Conservation (phyloP, 2,888 invertebrate species). For the Mimumesa dahlbomi region DNA sequence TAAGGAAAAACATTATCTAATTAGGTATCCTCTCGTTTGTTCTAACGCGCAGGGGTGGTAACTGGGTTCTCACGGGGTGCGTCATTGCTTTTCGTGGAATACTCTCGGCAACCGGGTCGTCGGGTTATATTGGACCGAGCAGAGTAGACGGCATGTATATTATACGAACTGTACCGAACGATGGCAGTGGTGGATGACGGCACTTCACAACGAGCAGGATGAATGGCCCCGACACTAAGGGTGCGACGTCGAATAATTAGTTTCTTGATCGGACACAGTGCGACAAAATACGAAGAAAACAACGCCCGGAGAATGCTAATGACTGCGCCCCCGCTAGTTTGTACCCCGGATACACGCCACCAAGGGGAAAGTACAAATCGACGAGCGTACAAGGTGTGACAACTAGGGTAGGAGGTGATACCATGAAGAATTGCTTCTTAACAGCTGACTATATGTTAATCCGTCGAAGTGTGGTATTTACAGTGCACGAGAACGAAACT, state of each 20-base stretch:
- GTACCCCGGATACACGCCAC: constrained; percentile 34
- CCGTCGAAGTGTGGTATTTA: not conserved
- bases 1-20: constrained; percentile 16
- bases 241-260: constrained; percentile 74
- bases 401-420: constrained; percentile 14
- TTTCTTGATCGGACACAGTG: constrained; percentile 73
- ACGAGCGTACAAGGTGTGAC: constrained; percentile 38
- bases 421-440: constrained; percentile 44
- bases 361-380: constrained; percentile 42
- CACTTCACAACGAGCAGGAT: constrained; percentile 46
- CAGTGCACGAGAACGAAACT: too few species aligned
- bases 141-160: constrained; percentile 4
- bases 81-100: constrained; percentile 17
- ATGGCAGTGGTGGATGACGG: constrained; percentile 34
- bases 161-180: not conserved
- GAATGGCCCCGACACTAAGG: constrained; percentile 58
- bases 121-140: constrained; percentile 3
- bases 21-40: constrained; percentile 14
- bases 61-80: not conserved
- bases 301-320: constrained; percentile 59
- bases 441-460: constrained; percentile 5
- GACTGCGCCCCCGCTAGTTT: constrained; percentile 41
- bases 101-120: not conserved
- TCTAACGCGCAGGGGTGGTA: not conserved
- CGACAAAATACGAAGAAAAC: constrained; percentile 68